Base-by-base conservation (phyloP, 2,888 invertebrate genomes). In the Coenonympha arcania region DNA sequence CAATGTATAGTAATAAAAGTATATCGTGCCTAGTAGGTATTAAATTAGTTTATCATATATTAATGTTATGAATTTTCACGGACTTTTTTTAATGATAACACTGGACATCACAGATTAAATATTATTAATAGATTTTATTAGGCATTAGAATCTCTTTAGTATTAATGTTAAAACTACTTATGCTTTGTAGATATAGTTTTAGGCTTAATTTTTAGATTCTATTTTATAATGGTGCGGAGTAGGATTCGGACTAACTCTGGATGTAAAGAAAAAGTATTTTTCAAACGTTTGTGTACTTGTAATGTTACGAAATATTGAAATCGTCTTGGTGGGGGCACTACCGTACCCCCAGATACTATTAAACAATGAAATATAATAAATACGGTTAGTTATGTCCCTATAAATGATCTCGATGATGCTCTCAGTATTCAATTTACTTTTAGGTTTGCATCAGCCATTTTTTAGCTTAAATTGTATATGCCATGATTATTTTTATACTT, bases 351-450 rank as follows among this genome's bases (percentile, higher is more conserved):
- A n/a, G 20, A 41, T 43, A 20, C 13, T 26, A 19, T 51, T 57
- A 61, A 53, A 37, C 24, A 48, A 28, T 18, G 40, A 18, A 42
- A 13, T 8, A 24, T 8, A 24, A 24, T 24, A 39, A 13, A 22
- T 13, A 24, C 13, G 24, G 11, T 15, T 15, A 22, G 13, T 13
- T 22, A 15, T 37, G 41, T 15, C 60, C 59, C 59, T 55, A 48
- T 62, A 62, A 62, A 65, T 79, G 80, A 80, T 79, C 80, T 81
- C 80, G 77, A 62, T 64, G 68, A 69, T 79, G 75, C 75, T 68
- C 74, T 68, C 74, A 77, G 78, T 79, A 78, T 77, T 79, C 60
- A 65, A 60, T 60, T 56, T 64, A 62, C 58, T 62, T 64, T 66
- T 59, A 58, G 67, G 62, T 68, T 57, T 66, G 69, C 69, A 69